A percentile compares a stretch with the other conserved stretches of the same genome.
phyloP scores from a whole-genome alignment of 2,797 vertebrate species.

The Squalus acanthias region DNA sequence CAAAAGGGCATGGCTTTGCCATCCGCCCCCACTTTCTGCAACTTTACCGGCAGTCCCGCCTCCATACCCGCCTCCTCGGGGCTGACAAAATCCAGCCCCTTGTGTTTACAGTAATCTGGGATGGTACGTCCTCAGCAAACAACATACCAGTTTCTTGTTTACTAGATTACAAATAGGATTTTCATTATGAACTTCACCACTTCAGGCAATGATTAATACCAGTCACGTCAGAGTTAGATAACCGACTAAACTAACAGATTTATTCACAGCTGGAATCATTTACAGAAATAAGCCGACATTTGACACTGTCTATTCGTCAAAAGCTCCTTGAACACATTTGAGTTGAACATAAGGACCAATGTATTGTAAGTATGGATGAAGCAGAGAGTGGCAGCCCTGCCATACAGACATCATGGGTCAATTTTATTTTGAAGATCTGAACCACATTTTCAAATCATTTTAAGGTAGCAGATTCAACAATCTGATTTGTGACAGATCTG shows the following conservation, averaged over 20 bases:
- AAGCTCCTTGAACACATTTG: neutral
- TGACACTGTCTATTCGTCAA: neutral
- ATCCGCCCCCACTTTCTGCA: no score
- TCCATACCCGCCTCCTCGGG: no score
- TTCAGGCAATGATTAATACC: neutral
- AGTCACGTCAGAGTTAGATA: neutral
- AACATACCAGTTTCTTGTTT: neutral
- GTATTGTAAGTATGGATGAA: neutral
- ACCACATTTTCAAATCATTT: neutral
- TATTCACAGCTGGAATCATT: neutral
- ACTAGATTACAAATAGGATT: neutral
- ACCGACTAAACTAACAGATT: neutral
- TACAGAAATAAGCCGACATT: conserved; percentile 13
- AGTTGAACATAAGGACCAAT: neutral
- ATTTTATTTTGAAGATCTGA: neutral
- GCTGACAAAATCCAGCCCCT: no score
- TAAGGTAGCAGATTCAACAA: neutral
- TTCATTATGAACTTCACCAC: neutral
- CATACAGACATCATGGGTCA: neutral
- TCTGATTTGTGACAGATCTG: neutral
- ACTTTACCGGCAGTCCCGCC: no score
- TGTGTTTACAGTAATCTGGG: neutral
- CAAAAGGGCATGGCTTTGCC: no score
- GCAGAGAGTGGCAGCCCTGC: neutral
- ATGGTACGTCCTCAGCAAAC: conserved; percentile 10